phyloP scores from a whole-genome alignment of 2,113 vertebrate genomes.

The Chionis minor region DNA sequence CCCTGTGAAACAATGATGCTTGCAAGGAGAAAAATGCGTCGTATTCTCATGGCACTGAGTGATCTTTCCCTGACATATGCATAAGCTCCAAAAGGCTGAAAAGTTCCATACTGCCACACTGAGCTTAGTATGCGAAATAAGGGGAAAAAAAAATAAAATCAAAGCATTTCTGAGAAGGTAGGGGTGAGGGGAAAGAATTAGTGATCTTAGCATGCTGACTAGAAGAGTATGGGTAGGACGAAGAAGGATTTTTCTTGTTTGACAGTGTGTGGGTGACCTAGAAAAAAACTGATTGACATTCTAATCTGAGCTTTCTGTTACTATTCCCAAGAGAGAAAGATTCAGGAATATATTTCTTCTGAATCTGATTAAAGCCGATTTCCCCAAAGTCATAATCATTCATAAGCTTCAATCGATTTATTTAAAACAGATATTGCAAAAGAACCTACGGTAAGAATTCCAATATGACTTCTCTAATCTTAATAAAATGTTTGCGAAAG shows the following conservation, averaged over 20 bases:
- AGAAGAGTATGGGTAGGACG: background rate
- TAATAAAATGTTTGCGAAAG: background rate
- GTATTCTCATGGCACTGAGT: background rate
- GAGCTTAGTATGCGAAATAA: background rate
- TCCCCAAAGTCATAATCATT: background rate
- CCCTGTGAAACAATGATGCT: background rate
- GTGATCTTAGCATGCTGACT: background rate
- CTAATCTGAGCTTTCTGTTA: background rate
- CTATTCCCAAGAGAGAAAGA: background rate
- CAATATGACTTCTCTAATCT: background rate
- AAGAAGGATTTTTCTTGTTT: background rate
- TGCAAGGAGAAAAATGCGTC: background rate
- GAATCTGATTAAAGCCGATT: background rate
- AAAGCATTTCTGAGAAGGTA: background rate
- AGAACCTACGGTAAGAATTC: background rate
- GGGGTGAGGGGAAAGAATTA: background rate
- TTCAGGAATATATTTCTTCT: background rate
- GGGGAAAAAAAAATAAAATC: no score
- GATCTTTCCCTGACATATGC: background rate
- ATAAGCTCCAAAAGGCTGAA: background rate
- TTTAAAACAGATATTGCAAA: background rate
- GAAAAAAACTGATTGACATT: background rate
- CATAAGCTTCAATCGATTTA: background rate
- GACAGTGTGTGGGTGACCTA: background rate
- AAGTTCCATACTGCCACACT: background rate